Evolutionary conservation across 1,140 invertebrate genomes (phyloP).

Genomic region (Mylabris phalerata): DNA sequence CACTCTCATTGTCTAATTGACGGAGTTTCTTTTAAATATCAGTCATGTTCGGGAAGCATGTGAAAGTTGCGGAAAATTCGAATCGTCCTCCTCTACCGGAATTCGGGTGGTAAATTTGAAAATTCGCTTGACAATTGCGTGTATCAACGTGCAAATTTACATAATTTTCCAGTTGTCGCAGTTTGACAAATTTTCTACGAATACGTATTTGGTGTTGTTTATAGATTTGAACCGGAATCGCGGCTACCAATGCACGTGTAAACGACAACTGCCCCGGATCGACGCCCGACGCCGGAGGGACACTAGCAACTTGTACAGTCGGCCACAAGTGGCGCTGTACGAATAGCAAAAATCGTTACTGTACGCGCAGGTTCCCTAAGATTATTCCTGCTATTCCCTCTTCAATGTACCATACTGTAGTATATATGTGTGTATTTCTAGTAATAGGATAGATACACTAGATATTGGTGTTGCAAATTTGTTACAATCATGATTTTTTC

Average conservation of each 20-base stretch:
- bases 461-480: not conserved
- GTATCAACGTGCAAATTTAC: too few relatives aligned
- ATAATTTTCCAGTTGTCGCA: too few relatives aligned
- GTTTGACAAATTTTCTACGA: too few relatives aligned
- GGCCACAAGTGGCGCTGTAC: constrained; percentile 20
- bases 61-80: too few relatives aligned
- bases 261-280: constrained; percentile 29
- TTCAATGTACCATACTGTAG: not conserved
- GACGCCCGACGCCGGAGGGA: constrained; percentile 29
- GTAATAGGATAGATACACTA: constrained; percentile 6
- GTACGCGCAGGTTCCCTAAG: constrained; percentile 31
- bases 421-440: constrained; percentile 14
- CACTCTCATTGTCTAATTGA: too few relatives aligned
- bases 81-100: too few relatives aligned
- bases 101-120: too few relatives aligned
- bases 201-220: too few relatives aligned
- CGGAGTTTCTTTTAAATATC: too few relatives aligned
- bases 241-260: constrained; percentile 22
- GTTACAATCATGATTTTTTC: not conserved
- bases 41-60: too few relatives aligned
- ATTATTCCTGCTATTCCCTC: not conserved
- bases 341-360: constrained; percentile 34
- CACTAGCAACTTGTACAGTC: constrained; percentile 22
- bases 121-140: too few relatives aligned
- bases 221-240: constrained; percentile 3